Evolutionary conservation across 37 sponge, comb jelly and placozoan species (phyloP), one percentile per base, ranked within the genome.

Genomic region (Corticium candelabrum): DNA sequence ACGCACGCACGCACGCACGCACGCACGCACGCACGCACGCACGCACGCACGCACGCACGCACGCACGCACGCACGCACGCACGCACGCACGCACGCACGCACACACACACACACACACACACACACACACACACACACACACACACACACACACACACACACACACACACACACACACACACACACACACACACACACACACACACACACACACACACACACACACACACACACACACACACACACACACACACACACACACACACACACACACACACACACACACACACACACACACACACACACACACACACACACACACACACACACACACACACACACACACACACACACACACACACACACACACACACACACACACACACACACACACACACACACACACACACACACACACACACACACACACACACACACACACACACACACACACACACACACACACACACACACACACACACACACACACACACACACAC

Each of bases 351-450:
- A 67, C 69, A 79, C 68, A 30, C 73, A 80, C 68, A 34, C 81
- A 80, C 73, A 69, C 81, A 70, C 81, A 80, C 73, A 80, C 73
- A 69, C 79, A 67, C 79, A 79, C 79, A 77, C 78, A 77, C 78
- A 41, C 56, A 3, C 56, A 43, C 56, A 43, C 56, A 43, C 56
- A 43, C 56, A 43, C 56, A 43, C 56, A 43, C 56, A 43, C 56
- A 43, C 56, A 43, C 56, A 43, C 56, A 43, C 56, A 43, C 56
- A 43, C 56, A 43, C 56, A 11, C 56, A 43, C 11, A 43, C 56
- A 43, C 56, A 43, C 56, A 43, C 56, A 43, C 56, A 43, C 56
- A 43, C 56, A 43, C 56, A 43, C 56, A 43, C 56, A 43, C 56
- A 43, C 56, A 43, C 56, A 43, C 56, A 43, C 56, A 11, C 56